A percentile compares a stretch with the other conserved stretches of the same genome.
Conservation (phyloP, 2,888 invertebrate genomes). For the Encarsia formosa region DNA sequence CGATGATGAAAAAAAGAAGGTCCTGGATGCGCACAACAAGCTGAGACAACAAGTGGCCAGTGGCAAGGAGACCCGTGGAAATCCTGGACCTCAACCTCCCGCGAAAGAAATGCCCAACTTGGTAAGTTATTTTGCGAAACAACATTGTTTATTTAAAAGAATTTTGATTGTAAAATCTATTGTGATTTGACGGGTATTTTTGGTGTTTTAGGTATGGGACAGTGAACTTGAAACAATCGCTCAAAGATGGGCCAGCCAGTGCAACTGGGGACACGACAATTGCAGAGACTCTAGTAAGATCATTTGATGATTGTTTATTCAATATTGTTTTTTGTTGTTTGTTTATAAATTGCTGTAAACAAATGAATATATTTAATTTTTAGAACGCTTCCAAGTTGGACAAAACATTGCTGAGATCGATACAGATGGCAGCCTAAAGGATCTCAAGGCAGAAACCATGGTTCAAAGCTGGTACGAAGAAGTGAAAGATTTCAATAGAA, state of each 20-base stretch:
- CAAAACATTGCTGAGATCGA: slow-evolving; percentile 45
- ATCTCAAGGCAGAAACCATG: neutral
- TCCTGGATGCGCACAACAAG: slow-evolving; percentile 25
- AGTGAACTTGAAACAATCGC: slow-evolving; percentile 46
- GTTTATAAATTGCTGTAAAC: too few relatives aligned
- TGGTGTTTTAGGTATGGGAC: slow-evolving; percentile 10
- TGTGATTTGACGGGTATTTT: neutral
- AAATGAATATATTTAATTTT: too few relatives aligned
- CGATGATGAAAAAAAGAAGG: neutral
- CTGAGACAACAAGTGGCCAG: slow-evolving; percentile 27
- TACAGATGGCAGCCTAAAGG: neutral
- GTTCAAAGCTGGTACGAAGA: slow-evolving; percentile 20
- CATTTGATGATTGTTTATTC: neutral
- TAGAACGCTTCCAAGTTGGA: slow-evolving; percentile 44
- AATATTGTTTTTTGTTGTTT: too few relatives aligned
- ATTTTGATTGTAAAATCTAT: neutral
- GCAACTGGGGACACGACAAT: slow-evolving; percentile 45
- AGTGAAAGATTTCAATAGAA: slow-evolving; percentile 8
- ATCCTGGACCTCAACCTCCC: slow-evolving; percentile 33
- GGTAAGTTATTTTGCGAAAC: slow-evolving; percentile 23
- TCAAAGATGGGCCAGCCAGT: slow-evolving; percentile 52
- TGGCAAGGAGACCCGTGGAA: slow-evolving; percentile 32
- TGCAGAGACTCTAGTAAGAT: slow-evolving; percentile 45
- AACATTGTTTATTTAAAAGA: neutral
- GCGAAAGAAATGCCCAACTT: slow-evolving; percentile 30